Evolutionary conservation across 2,113 vertebrate species (phyloP).

Genomic region (Onychostoma macrolepis): DNA sequence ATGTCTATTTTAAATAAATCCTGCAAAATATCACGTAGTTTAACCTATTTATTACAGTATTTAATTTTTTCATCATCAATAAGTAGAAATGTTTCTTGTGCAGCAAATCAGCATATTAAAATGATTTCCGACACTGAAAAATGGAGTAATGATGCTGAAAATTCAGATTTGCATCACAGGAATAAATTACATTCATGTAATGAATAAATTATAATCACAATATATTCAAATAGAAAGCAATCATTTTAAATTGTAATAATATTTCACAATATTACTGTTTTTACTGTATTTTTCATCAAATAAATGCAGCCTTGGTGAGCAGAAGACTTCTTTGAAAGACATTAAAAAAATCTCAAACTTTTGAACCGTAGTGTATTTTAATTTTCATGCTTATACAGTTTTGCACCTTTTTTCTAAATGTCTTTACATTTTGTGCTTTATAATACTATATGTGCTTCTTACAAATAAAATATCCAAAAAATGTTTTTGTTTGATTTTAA

Average conservation of each 20-base stretch:
- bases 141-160: neutral
- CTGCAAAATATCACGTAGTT: neutral
- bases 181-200: neutral
- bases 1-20: neutral
- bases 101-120: neutral
- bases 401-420: neutral
- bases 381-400: neutral
- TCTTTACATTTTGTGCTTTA: neutral
- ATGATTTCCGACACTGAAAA: neutral
- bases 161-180: neutral
- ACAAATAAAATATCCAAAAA: too few relatives aligned
- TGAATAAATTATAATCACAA: too few relatives aligned
- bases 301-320: neutral
- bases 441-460: neutral
- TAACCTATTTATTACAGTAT: too few relatives aligned
- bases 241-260: neutral
- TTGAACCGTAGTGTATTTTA: neutral
- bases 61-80: neutral
- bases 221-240: neutral
- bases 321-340: neutral
- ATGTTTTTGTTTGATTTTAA: neutral
- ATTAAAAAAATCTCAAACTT: neutral
- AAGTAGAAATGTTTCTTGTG: neutral
- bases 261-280: neutral
- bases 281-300: neutral